Evolutionary conservation across 2,113 vertebrate genomes (phyloP).

Genomic region (Gymnocephalus cernua): DNA sequence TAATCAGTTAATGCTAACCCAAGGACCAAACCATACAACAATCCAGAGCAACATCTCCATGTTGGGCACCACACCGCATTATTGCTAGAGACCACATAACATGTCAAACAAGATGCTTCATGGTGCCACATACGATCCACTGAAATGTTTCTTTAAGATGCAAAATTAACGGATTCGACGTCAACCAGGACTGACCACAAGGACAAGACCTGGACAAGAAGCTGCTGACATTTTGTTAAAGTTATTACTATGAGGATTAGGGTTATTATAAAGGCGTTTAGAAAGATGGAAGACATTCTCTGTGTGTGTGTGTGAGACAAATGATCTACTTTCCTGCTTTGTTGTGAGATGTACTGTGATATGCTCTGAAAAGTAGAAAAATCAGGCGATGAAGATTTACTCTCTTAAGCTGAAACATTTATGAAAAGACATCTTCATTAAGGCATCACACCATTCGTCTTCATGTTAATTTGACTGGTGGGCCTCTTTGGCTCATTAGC

Average conservation of each 20-base stretch:
- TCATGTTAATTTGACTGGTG: constrained; percentile 25
- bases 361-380: constrained; percentile 13
- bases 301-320: constrained; percentile 12
- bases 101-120: constrained; percentile 51
- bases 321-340: constrained; percentile 10
- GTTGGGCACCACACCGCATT: constrained; percentile 52
- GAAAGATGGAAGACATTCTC: constrained; percentile 68
- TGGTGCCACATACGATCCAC: constrained; percentile 16
- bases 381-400: constrained; percentile 21
- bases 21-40: constrained; percentile 18
- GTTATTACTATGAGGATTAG: constrained; percentile 15
- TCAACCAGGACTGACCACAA: constrained; percentile 7
- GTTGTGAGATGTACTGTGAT: constrained; percentile 5
- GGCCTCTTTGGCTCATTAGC: constrained; percentile 72
- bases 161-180: constrained; percentile 10
- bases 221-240: constrained; percentile 2
- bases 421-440: constrained; percentile 59
- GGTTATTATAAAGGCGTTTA: constrained; percentile 34
- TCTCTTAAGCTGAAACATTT: constrained; percentile 26
- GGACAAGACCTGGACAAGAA: constrained; percentile 13
- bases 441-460: constrained; percentile 48
- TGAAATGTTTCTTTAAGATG: constrained; percentile 29
- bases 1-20: constrained; percentile 52
- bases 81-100: constrained; percentile 72
- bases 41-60: constrained; percentile 23